Base-by-base conservation (phyloP, 2,888 invertebrate species). In the Pseudanteris insignis region DNA sequence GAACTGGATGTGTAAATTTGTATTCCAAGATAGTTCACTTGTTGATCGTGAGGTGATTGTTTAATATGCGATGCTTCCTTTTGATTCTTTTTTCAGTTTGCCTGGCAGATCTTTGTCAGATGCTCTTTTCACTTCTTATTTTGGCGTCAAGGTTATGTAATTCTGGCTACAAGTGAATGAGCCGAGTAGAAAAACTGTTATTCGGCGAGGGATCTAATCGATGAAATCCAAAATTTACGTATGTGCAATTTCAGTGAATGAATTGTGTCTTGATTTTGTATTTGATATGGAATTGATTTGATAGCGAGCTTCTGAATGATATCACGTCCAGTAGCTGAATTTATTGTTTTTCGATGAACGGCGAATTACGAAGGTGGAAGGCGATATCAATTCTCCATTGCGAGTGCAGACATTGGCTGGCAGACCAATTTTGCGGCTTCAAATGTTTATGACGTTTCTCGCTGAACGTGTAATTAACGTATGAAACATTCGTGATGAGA, bases 41-140 rank as follows among this genome's bases (percentile, higher is more conserved):
- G 60, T 64, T 60, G 64, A 64, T 57, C 64, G 64, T 60, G 64
- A 64, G 64, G 29, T 38, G 60, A 47, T 57, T 64, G 46, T 41
- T 41, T 38, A 34, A 63, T 59, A 55, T 32, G 6, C 24, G 15
- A n/a, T n/a, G n/a, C n/a, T n/a, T n/a, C n/a, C n/a, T n/a, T n/a
- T n/a, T n/a, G n/a, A n/a, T 38, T 29, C 46, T 44, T 47, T 50
- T 53, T 24, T 33, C 18, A 34, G 36, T 13, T 21, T 15, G 40
- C 25, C 41, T 43, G 53, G 21, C 21, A 7, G 21, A 7, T 7
- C 21, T 7, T 7, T 3, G 21, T 21, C 21, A 7, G 21, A 7
- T 21, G 21, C 3, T 8, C 30, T 2, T 36, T 18, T 14, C n/a
- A n/a, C n/a, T n/a, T n/a, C n/a, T n/a, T n/a, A n/a, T 28, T 5